A percentile compares a stretch with the other conserved stretches of the same genome.
Evolutionary conservation across 2,113 vertebrate genomes (phyloP).

Genomic region (Halichoerus grypus): DNA sequence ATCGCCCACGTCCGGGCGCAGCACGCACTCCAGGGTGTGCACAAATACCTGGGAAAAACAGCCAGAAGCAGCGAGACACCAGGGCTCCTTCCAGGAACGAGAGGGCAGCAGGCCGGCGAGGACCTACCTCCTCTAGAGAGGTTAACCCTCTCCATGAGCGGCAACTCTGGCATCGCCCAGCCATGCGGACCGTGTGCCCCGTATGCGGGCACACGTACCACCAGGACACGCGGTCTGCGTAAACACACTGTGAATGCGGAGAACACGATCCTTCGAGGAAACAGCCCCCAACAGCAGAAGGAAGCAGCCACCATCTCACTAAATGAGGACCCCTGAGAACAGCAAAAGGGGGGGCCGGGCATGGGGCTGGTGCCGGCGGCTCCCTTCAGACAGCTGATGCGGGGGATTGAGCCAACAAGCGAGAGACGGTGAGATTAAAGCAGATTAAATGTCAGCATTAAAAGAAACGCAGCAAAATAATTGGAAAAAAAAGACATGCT

Average conservation of each 20-base stretch:
- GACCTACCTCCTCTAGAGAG: neutral
- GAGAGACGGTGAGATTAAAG: conserved; percentile 70
- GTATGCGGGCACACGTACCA: no score
- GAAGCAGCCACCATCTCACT: accelerated
- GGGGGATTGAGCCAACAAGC: conserved; percentile 67
- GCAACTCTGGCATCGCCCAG: neutral
- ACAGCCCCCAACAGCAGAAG: accelerated
- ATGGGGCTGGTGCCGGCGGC: accelerated
- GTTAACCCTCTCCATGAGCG: neutral
- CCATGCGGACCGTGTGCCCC: neutral
- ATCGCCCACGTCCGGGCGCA: neutral
- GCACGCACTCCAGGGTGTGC: accelerated
- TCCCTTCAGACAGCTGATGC: conserved; percentile 58
- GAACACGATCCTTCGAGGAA: no score
- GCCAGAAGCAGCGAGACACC: neutral
- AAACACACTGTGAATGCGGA: no score
- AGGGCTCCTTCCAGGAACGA: neutral
- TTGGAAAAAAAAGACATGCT: neutral
- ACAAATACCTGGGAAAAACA: neutral
- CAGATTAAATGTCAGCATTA: conserved; percentile 76
- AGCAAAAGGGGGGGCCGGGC: accelerated
- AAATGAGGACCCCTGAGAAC: neutral
- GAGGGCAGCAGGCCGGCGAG: neutral
- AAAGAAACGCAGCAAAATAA: conserved; percentile 72
- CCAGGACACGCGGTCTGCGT: neutral